Evolutionary conservation across 2,888 invertebrate genomes (phyloP).

Genomic region (Leptinotarsa haldemani): DNA sequence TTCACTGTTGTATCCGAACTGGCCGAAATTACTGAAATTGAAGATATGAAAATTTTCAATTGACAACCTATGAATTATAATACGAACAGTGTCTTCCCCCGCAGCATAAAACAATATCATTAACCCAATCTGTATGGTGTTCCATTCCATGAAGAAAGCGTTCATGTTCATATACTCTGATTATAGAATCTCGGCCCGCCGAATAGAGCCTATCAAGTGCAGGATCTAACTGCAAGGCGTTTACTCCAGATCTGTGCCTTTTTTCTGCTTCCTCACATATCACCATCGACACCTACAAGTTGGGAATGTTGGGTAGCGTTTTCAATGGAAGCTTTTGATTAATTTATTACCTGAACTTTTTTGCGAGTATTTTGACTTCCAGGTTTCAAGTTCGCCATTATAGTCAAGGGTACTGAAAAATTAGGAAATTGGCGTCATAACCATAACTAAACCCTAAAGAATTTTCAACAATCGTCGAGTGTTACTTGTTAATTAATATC

Average conservation of each 20-base stretch:
- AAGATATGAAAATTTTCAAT: constrained; percentile 1
- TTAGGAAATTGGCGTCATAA: neutral
- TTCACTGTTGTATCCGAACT: constrained; percentile 99
- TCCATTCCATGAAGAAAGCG: constrained; percentile 97
- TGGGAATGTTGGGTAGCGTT: constrained; percentile 7
- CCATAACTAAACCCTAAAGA: neutral
- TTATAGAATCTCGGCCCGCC: constrained; percentile 96
- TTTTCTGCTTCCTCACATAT: constrained; percentile 96
- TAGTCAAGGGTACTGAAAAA: neutral
- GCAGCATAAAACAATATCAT: constrained; percentile 98
- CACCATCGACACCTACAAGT: constrained; percentile 91
- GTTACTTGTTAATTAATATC: neutral
- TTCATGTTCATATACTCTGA: constrained; percentile 90
- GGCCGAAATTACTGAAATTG: constrained; percentile 90
- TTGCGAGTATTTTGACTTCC: constrained; percentile 63
- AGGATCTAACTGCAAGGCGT: constrained; percentile 94
- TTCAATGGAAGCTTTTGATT: too few relatives aligned
- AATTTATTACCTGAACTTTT: constrained; percentile 61
- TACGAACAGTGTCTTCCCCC: constrained; percentile 90
- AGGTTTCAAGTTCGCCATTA: constrained; percentile 63
- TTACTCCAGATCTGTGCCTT: constrained; percentile 94
- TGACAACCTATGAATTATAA: neutral
- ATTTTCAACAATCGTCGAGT: neutral
- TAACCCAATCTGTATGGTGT: constrained; percentile 99
- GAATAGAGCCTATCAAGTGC: constrained; percentile 90